Evolutionary conservation across 2,797 vertebrate species (phyloP).

Genomic region (Melanogrammus aeglefinus): DNA sequence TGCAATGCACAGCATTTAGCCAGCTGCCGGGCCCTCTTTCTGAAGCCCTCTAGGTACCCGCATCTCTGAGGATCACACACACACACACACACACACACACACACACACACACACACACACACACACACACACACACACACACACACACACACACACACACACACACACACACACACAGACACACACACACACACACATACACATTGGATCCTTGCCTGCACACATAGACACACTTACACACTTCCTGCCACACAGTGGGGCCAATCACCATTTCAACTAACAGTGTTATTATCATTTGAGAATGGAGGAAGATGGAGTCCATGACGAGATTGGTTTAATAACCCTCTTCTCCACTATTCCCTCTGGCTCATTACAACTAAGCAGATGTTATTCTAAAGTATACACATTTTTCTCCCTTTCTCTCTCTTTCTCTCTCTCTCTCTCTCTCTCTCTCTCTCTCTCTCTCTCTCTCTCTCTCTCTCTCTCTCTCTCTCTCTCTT

Average conservation of each 20-base stretch:
- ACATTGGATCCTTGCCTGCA: neutral
- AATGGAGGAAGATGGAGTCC: constrained; percentile 40
- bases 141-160: neutral
- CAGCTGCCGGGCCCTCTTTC: constrained; percentile 1
- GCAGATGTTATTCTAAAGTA: constrained; percentile 17
- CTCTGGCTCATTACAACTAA: constrained; percentile 46
- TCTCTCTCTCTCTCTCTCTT: too few relatives aligned
- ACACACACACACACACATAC: neutral
- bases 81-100: neutral
- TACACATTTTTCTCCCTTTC: neutral
- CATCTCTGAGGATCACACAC: constrained; percentile 1
- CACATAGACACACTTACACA: neutral
- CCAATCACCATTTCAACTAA: constrained; percentile 27
- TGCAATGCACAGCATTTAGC: neutral
- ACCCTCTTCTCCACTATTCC: constrained; percentile 37
- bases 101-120: constrained; percentile 12
- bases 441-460: too few relatives aligned
- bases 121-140: too few relatives aligned
- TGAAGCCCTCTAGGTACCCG: neutral
- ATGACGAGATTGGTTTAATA: constrained; percentile 43
- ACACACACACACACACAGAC: neutral
- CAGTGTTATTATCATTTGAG: constrained; percentile 40
- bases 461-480: too few relatives aligned
- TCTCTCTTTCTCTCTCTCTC: too few relatives aligned
- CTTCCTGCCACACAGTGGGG: constrained; percentile 25